A percentile compares a stretch with the other conserved stretches of the same genome.
Conservation (phyloP, 1,140 invertebrate genomes). For the Anthonomus grandis region DNA sequence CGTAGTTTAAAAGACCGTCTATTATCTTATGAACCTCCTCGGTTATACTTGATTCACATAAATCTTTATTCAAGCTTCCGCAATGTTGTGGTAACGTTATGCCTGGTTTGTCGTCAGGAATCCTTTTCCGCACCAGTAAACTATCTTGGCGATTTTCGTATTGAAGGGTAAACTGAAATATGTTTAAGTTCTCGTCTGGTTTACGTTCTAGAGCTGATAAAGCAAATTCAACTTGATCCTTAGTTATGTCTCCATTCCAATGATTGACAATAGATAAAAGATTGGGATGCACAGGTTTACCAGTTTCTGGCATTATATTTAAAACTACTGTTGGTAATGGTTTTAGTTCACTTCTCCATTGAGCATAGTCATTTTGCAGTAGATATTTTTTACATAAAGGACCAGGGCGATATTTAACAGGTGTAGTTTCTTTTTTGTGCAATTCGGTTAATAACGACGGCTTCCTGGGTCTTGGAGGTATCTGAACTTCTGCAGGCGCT, state of each 20-base stretch:
- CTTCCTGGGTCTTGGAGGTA: conserved; percentile 11
- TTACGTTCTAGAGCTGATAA: conserved; percentile 37
- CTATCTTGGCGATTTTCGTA: conserved; percentile 45
- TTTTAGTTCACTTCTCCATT: conserved; percentile 38
- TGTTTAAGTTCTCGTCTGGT: conserved; percentile 10
- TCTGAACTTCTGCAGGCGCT: neutral
- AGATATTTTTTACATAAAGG: conserved; percentile 45
- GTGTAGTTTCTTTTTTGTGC: conserved; percentile 3
- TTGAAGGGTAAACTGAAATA: conserved; percentile 40
- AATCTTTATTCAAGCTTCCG: neutral
- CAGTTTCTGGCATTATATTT: conserved; percentile 42
- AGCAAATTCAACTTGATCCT: conserved; percentile 46
- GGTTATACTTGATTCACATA: too few species aligned
- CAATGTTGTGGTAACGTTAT: neutral
- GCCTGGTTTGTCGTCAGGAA: neutral
- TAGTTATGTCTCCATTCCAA: conserved; percentile 35
- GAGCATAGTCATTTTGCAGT: conserved; percentile 32
- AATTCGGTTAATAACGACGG: conserved; percentile 28
- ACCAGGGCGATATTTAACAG: conserved; percentile 43
- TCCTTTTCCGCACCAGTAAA: conserved; percentile 38
- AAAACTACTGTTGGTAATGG: conserved; percentile 44
- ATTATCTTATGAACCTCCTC: conserved; percentile 34
- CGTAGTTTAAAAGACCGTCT: conserved; percentile 42
- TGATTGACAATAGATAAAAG: conserved; percentile 32
- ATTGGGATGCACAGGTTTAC: conserved; percentile 38